Conservation (phyloP, 2,888 invertebrate species). For the Osmoderma eremita region DNA sequence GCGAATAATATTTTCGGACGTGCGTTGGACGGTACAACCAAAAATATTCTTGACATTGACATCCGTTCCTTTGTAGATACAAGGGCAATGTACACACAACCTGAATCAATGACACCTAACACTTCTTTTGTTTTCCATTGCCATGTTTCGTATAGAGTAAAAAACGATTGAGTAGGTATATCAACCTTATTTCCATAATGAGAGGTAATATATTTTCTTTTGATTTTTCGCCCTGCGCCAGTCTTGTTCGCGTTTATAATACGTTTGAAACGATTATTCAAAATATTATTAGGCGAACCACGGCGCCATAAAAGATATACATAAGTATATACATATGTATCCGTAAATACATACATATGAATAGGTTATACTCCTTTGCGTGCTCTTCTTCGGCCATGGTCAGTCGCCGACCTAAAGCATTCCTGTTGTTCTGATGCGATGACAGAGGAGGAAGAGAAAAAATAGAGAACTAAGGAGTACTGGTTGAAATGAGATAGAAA, state of each 20-base stretch:
- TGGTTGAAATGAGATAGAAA: constrained; percentile 47
- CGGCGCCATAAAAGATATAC: constrained; percentile 33
- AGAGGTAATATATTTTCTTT: background rate
- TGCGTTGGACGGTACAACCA: constrained; percentile 15
- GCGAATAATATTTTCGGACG: constrained; percentile 27
- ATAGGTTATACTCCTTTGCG: background rate
- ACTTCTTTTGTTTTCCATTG: constrained; percentile 5
- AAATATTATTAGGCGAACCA: constrained; percentile 32
- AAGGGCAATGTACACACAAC: constrained; percentile 25
- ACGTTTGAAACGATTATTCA: constrained; percentile 4
- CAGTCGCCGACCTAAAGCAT: constrained; percentile 48
- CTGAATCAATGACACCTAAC: constrained; percentile 27
- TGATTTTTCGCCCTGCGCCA: background rate
- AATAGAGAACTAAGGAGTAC: constrained; percentile 1
- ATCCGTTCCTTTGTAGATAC: constrained; percentile 33
- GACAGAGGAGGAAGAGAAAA: constrained; percentile 9
- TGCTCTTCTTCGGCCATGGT: constrained; percentile 48
- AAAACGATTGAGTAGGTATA: no score
- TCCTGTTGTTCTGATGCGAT: constrained; percentile 26
- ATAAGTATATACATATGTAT: constrained; percentile 2
- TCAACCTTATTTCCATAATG: no score
- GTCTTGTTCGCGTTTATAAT: background rate
- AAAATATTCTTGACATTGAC: constrained; percentile 38
- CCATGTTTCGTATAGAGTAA: background rate
- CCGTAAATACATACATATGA: constrained; percentile 3